Conservation (phyloP, 2,797 vertebrate species). For the Percopsis omiscomaycus region DNA sequence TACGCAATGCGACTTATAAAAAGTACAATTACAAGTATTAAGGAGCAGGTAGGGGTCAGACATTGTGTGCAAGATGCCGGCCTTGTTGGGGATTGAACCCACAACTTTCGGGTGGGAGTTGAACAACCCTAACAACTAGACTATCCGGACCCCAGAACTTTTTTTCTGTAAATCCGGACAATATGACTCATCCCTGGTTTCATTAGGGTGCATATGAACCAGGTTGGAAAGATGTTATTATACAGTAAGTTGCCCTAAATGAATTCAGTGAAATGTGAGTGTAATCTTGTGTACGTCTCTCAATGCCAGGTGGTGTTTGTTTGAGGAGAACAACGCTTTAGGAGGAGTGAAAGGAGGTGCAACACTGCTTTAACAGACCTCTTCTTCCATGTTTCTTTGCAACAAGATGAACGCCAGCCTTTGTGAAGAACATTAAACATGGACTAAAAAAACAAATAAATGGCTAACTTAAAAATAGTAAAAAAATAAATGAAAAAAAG, state of each 20-base stretch:
- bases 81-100: no score
- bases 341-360: background rate
- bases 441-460: background rate
- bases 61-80: no score
- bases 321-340: background rate
- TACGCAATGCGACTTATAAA: no score
- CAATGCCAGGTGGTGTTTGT: conserved; percentile 22
- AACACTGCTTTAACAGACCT: conserved; percentile 15
- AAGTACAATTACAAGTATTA: no score
- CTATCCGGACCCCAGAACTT: no score
- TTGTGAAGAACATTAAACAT: conserved; percentile 5
- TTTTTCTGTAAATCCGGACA: no score
- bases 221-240: conserved; percentile 11
- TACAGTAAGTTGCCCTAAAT: conserved; percentile 27
- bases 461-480: background rate
- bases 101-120: no score
- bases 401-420: conserved; percentile 22
- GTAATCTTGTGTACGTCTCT: conserved; percentile 27
- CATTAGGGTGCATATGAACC: no score
- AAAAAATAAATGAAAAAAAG: background rate
- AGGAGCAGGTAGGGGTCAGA: no score
- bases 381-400: conserved; percentile 21
- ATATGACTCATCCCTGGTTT: no score
- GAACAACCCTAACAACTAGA: no score
- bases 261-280: conserved; percentile 26